Evolutionary conservation across 2,797 vertebrate genomes (phyloP).

Genomic region (Melanotaenia boesemani): DNA sequence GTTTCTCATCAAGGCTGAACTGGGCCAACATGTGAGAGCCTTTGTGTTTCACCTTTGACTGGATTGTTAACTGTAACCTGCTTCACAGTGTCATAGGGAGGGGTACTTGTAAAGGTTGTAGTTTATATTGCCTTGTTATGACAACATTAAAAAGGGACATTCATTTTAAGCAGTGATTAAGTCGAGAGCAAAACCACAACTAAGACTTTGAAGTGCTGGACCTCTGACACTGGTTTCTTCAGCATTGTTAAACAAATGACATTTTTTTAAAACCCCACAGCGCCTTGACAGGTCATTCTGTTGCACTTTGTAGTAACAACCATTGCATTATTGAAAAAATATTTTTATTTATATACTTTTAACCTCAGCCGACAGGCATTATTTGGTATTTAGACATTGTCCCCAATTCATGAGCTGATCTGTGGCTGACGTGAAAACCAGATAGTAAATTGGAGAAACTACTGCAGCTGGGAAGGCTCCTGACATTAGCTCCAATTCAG

Average conservation of each 20-base stretch:
- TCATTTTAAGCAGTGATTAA: background rate
- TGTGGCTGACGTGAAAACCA: background rate
- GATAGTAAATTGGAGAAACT: no score
- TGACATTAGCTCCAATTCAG: background rate
- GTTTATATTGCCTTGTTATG: background rate
- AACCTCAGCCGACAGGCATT: background rate
- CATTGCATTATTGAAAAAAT: background rate
- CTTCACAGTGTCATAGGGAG: background rate
- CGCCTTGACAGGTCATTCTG: background rate
- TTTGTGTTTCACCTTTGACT: background rate
- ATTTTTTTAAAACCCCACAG: background rate
- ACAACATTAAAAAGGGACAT: background rate
- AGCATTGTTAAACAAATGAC: background rate
- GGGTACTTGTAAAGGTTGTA: background rate
- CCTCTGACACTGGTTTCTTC: background rate
- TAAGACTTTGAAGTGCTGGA: background rate
- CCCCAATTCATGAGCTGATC: background rate
- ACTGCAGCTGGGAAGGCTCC: background rate
- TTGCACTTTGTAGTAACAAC: background rate
- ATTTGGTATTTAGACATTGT: background rate
- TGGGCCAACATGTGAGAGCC: background rate
- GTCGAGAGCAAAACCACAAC: background rate
- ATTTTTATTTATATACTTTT: background rate
- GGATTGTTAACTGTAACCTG: background rate
- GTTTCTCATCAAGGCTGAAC: background rate